These are phyloP conservation scores for Zeus faber DNA, from an alignment of 2,113 vertebrate species.

Conservation along the genomic window DNA sequence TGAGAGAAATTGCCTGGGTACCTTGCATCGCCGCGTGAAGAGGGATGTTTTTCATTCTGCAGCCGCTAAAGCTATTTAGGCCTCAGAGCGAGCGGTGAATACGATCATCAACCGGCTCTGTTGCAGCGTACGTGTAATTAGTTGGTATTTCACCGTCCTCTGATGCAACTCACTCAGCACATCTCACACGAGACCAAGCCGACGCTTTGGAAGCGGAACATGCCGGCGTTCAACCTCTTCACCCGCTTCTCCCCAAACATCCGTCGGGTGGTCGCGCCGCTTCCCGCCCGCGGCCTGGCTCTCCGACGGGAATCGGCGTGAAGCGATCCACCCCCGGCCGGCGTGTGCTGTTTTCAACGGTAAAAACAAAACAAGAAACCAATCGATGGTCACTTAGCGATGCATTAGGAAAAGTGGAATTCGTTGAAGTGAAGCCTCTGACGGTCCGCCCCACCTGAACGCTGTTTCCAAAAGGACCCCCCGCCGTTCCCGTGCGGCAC, in stretches of 20 bases:
- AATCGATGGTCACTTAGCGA: no score
- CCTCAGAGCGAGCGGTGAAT: slow-evolving; percentile 45
- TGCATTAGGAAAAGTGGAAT: no score
- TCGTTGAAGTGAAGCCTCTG: no score
- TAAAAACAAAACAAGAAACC: no score
- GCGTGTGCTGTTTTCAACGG: no score
- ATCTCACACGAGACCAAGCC: slow-evolving; percentile 6
- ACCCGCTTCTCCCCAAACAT: slow-evolving; percentile 15
- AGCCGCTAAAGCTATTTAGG: slow-evolving; percentile 22
- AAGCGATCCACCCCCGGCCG: no score
- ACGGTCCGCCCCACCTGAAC: no score
- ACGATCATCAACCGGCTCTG: slow-evolving; percentile 63
- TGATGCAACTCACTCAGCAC: slow-evolving; percentile 50
- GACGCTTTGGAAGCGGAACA: slow-evolving; percentile 12
- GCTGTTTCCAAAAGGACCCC: no score
- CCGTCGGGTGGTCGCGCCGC: background rate
- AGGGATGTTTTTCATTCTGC: background rate
- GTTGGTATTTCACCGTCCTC: slow-evolving; percentile 53
- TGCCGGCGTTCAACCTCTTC: slow-evolving; percentile 23
- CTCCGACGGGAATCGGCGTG: no score
- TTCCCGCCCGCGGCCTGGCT: background rate
- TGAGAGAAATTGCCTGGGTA: slow-evolving; percentile 21
- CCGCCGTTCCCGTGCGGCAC: no score
- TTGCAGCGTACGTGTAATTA: slow-evolving; percentile 61
- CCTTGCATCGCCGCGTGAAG: slow-evolving; percentile 22